Evolutionary conservation across 1,140 invertebrate species (phyloP).

Genomic region (Mercenaria mercenaria): DNA sequence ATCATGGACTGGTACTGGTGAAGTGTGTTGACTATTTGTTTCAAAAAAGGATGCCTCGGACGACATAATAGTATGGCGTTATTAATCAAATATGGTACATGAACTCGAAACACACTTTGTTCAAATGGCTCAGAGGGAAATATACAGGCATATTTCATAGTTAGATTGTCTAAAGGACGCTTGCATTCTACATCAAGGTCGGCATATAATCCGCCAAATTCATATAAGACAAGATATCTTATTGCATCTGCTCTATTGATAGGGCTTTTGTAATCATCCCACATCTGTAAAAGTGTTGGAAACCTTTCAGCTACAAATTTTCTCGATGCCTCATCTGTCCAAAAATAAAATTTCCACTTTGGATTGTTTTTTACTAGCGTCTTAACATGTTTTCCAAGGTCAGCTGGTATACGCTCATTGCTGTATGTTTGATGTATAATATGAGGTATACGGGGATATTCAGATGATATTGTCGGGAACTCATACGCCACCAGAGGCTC

Average conservation of each 20-base stretch:
- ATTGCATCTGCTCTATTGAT: constrained; percentile 71
- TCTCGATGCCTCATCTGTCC: constrained; percentile 36
- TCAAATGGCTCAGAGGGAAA: constrained; percentile 79
- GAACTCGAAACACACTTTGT: constrained; percentile 73
- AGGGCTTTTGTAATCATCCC: background rate
- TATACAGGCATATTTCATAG: constrained; percentile 74
- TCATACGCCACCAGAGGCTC: constrained; percentile 20
- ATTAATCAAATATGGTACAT: constrained; percentile 70
- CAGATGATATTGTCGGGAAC: background rate
- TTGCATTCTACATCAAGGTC: constrained; percentile 79
- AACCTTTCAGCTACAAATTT: background rate
- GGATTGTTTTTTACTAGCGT: constrained; percentile 72
- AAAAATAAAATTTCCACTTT: constrained; percentile 24
- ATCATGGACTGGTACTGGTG: background rate
- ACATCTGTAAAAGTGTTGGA: background rate
- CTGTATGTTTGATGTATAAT: constrained; percentile 83
- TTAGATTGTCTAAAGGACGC: constrained; percentile 67
- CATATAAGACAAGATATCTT: constrained; percentile 78
- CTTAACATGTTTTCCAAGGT: background rate
- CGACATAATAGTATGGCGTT: constrained; percentile 79
- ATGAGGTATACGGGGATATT: constrained; percentile 68
- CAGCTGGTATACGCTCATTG: background rate
- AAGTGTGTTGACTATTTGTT: background rate
- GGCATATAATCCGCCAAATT: constrained; percentile 80
- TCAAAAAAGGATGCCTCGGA: constrained; percentile 71